Evolutionary conservation across 2,888 invertebrate species (phyloP), one percentile per base, ranked within the genome.

Genomic region (Agriopis marginaria): DNA sequence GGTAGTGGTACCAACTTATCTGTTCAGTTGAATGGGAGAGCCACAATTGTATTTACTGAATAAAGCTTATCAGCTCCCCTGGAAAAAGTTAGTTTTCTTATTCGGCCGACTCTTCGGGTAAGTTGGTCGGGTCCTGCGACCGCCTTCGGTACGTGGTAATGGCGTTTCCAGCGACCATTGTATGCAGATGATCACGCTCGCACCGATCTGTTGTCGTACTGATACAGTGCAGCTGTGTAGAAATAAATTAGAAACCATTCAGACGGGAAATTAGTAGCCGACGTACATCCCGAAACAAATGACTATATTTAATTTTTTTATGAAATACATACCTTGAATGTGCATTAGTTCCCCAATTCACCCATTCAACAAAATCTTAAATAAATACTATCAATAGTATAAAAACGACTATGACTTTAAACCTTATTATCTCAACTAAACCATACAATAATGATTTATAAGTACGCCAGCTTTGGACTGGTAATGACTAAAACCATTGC

Each of bases 181-280:
- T 82, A 82, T 83, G 80, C 75, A 81, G 74, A 81, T 81, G 73
- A 74, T 32, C 69, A 59, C 65, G 42, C 50, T 59, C 45, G 42
- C 32, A 11, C 51, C 50, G 44, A 67, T 55, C 58, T 60, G 23
- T 68, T 61, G 65, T 67, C 45, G 54, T 42, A 53, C 44, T 70
- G 65, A 72, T 70, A 8, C 10, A 23, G 17, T 70, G 71, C 42
- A 56, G 56, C 51, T 40, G 51, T 65, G 64, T 71, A n/a, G 55
- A 50, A 62, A 58, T 63, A 62, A 71, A 71, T 73, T 55, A 47
- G 75, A 73, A 75, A 77, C 74, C 42, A 32, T 32, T 54, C 32
- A 39, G 32, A 6, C 10, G 32, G 32, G 32, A 32, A 32, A 32
- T 32, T 32, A 32, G 32, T 32, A 5, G 3, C 32, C 32, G 32